Evolutionary conservation across 2,797 vertebrate genomes (phyloP).

Genomic region (Pyrocephalus nanus): DNA sequence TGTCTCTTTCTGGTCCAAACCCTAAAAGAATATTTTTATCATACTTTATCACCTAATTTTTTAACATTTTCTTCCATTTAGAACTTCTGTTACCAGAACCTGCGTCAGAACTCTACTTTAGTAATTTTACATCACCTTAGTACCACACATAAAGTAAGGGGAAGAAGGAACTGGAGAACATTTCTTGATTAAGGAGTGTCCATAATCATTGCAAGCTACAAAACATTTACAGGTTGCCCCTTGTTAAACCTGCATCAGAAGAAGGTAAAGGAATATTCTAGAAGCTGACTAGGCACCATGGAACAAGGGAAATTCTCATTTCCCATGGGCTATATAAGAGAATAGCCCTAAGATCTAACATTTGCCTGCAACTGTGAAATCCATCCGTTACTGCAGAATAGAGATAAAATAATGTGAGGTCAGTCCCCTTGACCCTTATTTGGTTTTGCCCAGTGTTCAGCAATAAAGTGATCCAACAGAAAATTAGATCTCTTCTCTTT

Average conservation of each 20-base stretch:
- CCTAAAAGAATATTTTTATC: background rate
- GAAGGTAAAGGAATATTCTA: background rate
- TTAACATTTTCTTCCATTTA: background rate
- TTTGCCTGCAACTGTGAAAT: background rate
- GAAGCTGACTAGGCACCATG: background rate
- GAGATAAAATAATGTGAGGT: background rate
- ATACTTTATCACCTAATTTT: background rate
- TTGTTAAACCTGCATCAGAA: background rate
- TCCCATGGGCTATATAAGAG: background rate
- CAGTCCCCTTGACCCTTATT: background rate
- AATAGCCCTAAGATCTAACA: background rate
- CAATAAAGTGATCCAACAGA: background rate
- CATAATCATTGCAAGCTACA: background rate
- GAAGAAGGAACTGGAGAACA: background rate
- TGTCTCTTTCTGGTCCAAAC: background rate
- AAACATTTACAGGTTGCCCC: background rate
- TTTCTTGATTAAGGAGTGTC: background rate
- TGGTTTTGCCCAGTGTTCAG: background rate
- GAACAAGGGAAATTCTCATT: background rate
- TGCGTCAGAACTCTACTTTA: background rate
- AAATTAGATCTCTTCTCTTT: background rate
- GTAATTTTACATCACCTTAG: background rate
- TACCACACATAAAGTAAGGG: accelerated
- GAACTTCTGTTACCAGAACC: background rate
- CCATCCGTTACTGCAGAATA: background rate